Evolutionary conservation across 2,113 vertebrate species (phyloP).

Genomic region (Capricornis sumatraensis): DNA sequence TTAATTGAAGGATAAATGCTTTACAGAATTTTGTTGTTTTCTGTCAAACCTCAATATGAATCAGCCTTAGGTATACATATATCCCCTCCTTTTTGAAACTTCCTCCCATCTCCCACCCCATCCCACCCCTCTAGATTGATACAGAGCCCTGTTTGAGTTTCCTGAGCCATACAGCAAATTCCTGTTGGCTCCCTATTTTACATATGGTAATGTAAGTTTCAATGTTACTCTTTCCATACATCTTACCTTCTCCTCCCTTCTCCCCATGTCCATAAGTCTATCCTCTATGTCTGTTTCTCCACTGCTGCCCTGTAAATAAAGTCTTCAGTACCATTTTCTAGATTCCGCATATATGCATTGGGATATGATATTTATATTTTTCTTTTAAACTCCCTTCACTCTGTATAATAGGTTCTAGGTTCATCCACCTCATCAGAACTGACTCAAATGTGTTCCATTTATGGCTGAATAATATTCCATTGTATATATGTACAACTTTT

Average conservation of each 20-base stretch:
- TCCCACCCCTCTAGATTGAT: neutral
- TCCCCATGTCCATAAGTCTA: neutral
- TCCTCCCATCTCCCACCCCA: neutral
- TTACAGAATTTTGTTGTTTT: neutral
- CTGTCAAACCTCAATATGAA: neutral
- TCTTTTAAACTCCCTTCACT: neutral
- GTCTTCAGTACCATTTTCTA: neutral
- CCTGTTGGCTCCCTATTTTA: neutral
- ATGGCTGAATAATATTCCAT: neutral
- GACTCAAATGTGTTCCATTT: neutral
- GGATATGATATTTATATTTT: neutral
- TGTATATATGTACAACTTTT: neutral
- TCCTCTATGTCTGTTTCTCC: neutral
- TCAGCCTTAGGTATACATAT: neutral
- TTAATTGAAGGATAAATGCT: neutral
- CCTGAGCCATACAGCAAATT: neutral
- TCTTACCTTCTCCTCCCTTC: neutral
- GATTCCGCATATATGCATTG: neutral
- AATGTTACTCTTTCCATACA: neutral
- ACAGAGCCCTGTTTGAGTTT: neutral
- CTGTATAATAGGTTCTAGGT: neutral
- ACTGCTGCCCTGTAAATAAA: neutral
- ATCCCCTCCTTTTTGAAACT: neutral
- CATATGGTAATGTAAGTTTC: neutral
- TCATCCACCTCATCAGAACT: neutral